Conservation (phyloP, 2,888 invertebrate species). For the Thera obeliscata region DNA sequence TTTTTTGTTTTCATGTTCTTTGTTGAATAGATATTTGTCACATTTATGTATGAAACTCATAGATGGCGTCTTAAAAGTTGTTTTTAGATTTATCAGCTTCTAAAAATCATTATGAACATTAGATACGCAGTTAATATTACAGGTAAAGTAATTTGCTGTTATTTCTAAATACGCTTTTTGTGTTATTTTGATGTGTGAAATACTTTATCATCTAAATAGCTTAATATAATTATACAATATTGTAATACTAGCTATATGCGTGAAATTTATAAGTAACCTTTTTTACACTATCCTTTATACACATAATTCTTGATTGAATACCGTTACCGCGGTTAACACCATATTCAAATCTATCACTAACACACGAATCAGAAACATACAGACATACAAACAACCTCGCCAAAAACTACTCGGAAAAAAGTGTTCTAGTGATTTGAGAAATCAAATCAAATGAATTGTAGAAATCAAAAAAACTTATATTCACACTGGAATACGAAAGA, state of each 20-base stretch:
- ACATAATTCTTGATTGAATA: not conserved
- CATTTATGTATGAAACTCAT: not conserved
- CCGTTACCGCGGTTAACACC: too few species aligned
- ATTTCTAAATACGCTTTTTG: constrained; percentile 13
- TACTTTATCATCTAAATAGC: constrained; percentile 5
- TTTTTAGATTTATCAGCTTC: not conserved
- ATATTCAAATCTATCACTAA: not conserved
- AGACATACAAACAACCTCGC: too few species aligned
- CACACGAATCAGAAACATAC: too few species aligned
- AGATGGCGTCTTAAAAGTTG: not conserved
- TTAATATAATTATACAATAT: not conserved
- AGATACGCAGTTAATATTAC: not conserved
- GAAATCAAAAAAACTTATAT: too few species aligned
- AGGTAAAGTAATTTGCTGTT: constrained; percentile 10
- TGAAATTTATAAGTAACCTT: not conserved
- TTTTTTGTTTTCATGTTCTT: constrained; percentile 1
- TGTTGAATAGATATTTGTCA: not conserved
- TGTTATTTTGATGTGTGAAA: constrained; percentile 3
- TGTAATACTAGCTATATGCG: not conserved
- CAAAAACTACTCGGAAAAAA: too few species aligned
- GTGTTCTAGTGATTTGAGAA: too few species aligned
- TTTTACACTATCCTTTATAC: not conserved
- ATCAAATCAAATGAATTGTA: too few species aligned
- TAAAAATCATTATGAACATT: constrained; percentile 5
- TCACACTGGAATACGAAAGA: too few species aligned